Evolutionary conservation across 1,140 invertebrate genomes (phyloP).

Genomic region (Diabrotica undecimpunctata): DNA sequence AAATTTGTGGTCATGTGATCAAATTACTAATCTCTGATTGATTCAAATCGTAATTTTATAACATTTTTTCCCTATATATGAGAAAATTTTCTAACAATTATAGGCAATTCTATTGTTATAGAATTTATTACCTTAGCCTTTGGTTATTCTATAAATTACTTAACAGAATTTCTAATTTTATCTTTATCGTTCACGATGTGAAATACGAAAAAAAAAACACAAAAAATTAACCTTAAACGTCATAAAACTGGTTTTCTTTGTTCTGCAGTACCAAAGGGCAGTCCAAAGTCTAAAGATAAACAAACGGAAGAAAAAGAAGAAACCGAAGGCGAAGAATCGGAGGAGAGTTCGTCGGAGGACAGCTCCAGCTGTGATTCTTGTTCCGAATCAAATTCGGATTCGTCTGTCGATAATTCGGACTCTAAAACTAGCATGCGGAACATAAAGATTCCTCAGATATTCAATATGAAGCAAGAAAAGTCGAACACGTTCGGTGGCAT

Average conservation of each 20-base stretch:
- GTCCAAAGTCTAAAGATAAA: neutral
- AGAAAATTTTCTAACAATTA: no score
- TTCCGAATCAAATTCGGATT: constrained; percentile 41
- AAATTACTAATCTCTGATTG: no score
- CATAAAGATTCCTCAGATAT: constrained; percentile 29
- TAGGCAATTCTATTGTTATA: no score
- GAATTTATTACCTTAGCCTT: no score
- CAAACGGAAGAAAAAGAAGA: constrained; percentile 12
- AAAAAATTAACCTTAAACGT: neutral
- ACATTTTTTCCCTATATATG: no score
- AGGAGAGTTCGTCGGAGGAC: constrained; percentile 9
- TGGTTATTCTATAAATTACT: no score
- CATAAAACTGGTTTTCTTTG: no score
- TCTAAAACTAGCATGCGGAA: constrained; percentile 29
- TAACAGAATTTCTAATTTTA: no score
- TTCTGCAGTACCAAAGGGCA: neutral
- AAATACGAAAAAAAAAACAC: no score
- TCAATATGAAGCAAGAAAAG: constrained; percentile 23
- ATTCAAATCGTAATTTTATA: no score
- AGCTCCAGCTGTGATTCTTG: constrained; percentile 45
- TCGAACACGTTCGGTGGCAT: constrained; percentile 51
- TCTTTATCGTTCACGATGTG: no score
- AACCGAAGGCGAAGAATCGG: neutral
- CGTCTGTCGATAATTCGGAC: constrained; percentile 28
- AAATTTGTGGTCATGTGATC: no score